Conservation (phyloP, 2,113 vertebrate species). For the Thunnus thynnus region DNA sequence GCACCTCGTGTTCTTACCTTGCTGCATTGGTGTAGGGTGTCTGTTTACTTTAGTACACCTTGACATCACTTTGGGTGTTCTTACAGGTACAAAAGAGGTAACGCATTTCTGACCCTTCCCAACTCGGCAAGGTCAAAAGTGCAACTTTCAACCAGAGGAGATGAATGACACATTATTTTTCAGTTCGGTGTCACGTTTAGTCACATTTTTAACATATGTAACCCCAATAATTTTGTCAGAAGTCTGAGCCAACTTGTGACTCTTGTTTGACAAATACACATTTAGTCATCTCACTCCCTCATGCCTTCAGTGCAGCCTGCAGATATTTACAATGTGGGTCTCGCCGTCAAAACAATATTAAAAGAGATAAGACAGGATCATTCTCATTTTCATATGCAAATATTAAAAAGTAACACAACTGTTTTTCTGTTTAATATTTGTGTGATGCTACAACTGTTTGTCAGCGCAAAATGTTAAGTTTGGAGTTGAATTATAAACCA, state of each 20-base stretch:
- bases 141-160: background rate
- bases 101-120: background rate
- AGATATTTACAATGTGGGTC: constrained; percentile 30
- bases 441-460: constrained; percentile 9
- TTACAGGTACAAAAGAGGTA: background rate
- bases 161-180: background rate
- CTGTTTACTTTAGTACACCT: background rate
- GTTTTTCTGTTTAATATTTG: constrained; percentile 17
- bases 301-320: constrained; percentile 11
- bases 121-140: background rate
- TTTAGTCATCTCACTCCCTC: constrained; percentile 20
- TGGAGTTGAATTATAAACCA: constrained; percentile 17
- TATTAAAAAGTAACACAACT: constrained; percentile 2
- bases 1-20: background rate
- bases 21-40: background rate
- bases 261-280: constrained; percentile 1
- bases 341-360: constrained; percentile 21
- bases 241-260: background rate
- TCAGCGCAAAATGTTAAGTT: background rate
- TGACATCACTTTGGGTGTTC: background rate
- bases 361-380: constrained; percentile 8
- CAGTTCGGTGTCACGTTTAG: background rate
- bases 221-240: background rate
- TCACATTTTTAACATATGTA: background rate
- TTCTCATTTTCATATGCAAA: constrained; percentile 18